phyloP scores from a whole-genome alignment of 2,888 invertebrate species.

The Oligia fasciuncula region DNA sequence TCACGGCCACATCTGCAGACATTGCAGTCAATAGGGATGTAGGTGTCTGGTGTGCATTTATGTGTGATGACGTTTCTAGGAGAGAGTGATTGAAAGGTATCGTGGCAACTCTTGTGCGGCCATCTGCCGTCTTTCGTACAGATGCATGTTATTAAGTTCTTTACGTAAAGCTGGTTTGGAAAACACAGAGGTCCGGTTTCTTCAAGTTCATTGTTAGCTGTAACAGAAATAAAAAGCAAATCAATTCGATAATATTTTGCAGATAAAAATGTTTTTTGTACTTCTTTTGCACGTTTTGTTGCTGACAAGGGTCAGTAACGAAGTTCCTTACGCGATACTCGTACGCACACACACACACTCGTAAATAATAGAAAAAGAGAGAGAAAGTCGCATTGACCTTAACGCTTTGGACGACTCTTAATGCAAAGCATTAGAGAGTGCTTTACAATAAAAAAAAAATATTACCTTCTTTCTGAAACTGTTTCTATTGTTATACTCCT shows the following conservation, averaged over 20 bases:
- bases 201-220: conserved; percentile 33
- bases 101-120: conserved; percentile 74
- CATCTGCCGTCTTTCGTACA: conserved; percentile 76
- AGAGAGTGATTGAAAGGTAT: conserved; percentile 67
- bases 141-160: conserved; percentile 72
- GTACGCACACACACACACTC: not conserved
- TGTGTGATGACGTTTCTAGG: conserved; percentile 38
- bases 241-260: not conserved
- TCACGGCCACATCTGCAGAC: conserved; percentile 76
- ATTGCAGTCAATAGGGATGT: conserved; percentile 77
- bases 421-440: too few relatives aligned
- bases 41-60: conserved; percentile 74
- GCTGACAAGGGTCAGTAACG: too few relatives aligned
- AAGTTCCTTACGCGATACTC: not conserved
- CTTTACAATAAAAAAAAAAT: too few relatives aligned
- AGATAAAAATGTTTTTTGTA: not conserved
- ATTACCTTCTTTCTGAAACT: too few relatives aligned
- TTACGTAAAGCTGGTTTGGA: conserved; percentile 72
- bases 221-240: conserved; percentile 16
- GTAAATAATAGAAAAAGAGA: not conserved
- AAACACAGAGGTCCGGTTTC: conserved; percentile 62
- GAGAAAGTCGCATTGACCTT: not conserved
- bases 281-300: too few relatives aligned
- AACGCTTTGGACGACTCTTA: too few relatives aligned
- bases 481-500: too few relatives aligned